Evolutionary conservation across 2,888 invertebrate genomes (phyloP).

Genomic region (Octonoba sinensis): DNA sequence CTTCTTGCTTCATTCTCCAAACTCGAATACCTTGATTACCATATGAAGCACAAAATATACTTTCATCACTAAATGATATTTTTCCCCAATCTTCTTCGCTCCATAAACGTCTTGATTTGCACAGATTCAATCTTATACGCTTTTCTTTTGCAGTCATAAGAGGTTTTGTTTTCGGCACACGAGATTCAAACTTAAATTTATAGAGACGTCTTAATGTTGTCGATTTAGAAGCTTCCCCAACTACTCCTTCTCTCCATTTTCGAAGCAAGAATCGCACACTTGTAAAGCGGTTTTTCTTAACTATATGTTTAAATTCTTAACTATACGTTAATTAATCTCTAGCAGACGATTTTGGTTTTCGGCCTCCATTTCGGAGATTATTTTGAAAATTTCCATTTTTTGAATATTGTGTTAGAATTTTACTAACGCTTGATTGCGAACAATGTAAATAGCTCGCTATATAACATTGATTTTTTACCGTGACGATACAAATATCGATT

Average conservation of each 20-base stretch:
- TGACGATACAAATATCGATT: constrained; percentile 4
- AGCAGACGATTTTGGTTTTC: no score
- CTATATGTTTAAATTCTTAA: background rate
- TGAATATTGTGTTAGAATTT: background rate
- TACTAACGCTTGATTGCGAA: no score
- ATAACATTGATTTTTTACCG: constrained; percentile 9
- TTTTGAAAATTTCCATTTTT: constrained; percentile 7
- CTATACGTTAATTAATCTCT: no score
- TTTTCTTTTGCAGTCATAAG: constrained; percentile 9
- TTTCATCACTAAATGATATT: no score
- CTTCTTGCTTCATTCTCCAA: no score
- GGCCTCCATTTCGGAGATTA: constrained; percentile 2
- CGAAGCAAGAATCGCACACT: background rate
- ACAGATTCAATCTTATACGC: constrained; percentile 2
- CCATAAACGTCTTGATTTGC: constrained; percentile 10
- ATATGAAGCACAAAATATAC: no score
- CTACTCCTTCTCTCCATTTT: constrained; percentile 4
- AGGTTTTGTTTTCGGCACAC: constrained; percentile 7
- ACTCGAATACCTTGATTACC: no score
- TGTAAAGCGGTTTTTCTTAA: constrained; percentile 5
- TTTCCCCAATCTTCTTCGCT: no score
- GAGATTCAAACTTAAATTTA: background rate
- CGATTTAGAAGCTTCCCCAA: no score
- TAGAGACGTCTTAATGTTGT: no score
- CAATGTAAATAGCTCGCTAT: no score